These are phyloP conservation scores for Caenorhabditis auriculariae DNA, from an alignment of 2,888 invertebrate genomes.

Conservation along the genomic window DNA sequence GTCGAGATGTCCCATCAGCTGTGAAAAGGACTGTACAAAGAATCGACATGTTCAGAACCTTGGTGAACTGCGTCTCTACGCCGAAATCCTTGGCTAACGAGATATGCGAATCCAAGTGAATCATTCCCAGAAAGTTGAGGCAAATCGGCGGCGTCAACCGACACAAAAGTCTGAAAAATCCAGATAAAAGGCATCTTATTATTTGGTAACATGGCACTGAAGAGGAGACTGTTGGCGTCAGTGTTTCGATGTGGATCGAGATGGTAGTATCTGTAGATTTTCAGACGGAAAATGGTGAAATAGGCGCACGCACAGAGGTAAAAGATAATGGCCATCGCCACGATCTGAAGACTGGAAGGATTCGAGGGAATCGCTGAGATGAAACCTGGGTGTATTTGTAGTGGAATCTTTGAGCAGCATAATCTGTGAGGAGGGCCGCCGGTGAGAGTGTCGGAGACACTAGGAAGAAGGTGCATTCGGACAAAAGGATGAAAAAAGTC, in stretches of 20 bases:
- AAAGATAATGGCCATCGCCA: slow-evolving; percentile 85
- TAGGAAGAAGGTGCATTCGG: slow-evolving; percentile 96
- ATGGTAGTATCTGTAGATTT: slow-evolving; percentile 92
- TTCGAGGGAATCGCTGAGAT: too few relatives aligned
- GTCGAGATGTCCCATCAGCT: slow-evolving; percentile 99
- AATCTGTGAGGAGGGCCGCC: slow-evolving; percentile 88
- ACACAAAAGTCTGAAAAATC: slow-evolving; percentile 68
- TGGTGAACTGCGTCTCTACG: slow-evolving; percentile 85
- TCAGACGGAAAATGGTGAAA: slow-evolving; percentile 92
- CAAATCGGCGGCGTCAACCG: slow-evolving; percentile 96
- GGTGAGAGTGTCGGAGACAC: slow-evolving; percentile 87
- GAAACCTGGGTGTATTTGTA: slow-evolving; percentile 88
- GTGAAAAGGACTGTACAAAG: slow-evolving; percentile 19
- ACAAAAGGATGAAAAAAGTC: slow-evolving; percentile 94
- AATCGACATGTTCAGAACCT: slow-evolving; percentile 66
- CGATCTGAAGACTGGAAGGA: slow-evolving; percentile 78
- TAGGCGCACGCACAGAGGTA: slow-evolving; percentile 97
- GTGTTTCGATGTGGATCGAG: slow-evolving; percentile 96
- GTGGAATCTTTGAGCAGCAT: slow-evolving; percentile 80
- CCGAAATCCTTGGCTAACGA: slow-evolving; percentile 51
- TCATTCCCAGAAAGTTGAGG: slow-evolving; percentile 92
- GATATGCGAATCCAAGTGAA: slow-evolving; percentile 86
- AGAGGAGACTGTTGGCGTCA: slow-evolving; percentile 95
- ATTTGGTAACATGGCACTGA: slow-evolving; percentile 83
- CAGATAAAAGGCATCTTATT: not conserved